Base-by-base conservation (phyloP, 2,797 vertebrate genomes). In the Geotrypetes seraphini region DNA sequence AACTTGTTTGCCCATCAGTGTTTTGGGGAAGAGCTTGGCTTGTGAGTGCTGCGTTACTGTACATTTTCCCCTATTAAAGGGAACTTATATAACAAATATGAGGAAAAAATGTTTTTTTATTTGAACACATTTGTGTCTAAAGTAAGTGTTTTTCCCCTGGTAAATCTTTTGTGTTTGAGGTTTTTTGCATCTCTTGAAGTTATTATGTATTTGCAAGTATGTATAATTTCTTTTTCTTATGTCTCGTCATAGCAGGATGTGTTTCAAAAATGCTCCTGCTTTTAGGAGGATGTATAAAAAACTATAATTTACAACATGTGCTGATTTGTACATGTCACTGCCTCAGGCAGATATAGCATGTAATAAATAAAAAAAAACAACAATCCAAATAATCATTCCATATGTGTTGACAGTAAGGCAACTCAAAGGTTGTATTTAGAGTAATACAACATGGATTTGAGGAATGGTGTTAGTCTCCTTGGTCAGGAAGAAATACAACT, bases 341-440 rank as follows among this genome's bases (percentile, higher is more conserved):
- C 60, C 57, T 57, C 62, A 27, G 66, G 57, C 66, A 69, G 66
- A 66, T 60, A 66, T 60, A 65, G 67, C 67, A 68, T 61, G 57
- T 65, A 61, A 55, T 57, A 63, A 43, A 36, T 29, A 56, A n/a
- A n/a, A n/a, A n/a, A n/a, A 66, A 57, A n/a, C n/a, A n/a, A n/a
- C n/a, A n/a, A n/a, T n/a, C n/a, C n/a, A n/a, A n/a, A 30, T 10
- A 63, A 52, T 63, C 66, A 66, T 66, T 69, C 66, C 66, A 63
- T 56, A 63, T 30, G 57, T 58, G 57, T 63, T 63, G 52, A 57
- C 66, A 2, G 60, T 66, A 60, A 66, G 62, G 69, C 57, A 60
- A 66, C 60, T 62, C 66, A 66, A 66, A 66, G 66, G 66, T 59
- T 60, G 66, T 27, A 57, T 69, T 66, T 69, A 64, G 61, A 46